phyloP scores from a whole-genome alignment of 2,797 vertebrate genomes.

The Diglossa cyanea region DNA sequence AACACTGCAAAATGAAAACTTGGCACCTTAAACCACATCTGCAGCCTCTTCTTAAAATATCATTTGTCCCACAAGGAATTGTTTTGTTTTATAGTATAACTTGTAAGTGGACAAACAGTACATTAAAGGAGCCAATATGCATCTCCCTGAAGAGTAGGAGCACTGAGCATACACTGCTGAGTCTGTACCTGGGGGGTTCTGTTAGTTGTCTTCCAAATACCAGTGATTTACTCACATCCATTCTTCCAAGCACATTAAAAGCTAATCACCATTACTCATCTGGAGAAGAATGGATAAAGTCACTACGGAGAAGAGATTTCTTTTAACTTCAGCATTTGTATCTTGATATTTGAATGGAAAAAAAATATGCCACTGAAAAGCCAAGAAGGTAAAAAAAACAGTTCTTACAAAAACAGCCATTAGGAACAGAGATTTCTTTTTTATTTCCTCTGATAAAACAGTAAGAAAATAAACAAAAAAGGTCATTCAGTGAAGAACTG shows the following conservation, averaged over 20 bases:
- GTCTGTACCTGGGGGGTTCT: background rate
- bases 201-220: background rate
- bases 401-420: background rate
- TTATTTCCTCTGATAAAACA: background rate
- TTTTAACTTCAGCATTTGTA: background rate
- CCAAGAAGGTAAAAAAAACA: background rate
- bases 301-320: background rate
- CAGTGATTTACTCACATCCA: background rate
- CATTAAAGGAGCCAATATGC: background rate
- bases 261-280: background rate
- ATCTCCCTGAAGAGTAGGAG: background rate
- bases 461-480: background rate
- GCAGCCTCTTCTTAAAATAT: background rate
- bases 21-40: background rate
- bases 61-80: background rate
- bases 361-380: background rate
- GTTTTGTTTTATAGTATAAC: background rate
- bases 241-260: background rate
- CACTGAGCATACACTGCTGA: background rate
- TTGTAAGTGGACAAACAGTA: background rate
- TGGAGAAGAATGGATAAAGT: background rate
- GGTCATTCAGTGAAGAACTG: background rate
- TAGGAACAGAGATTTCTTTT: background rate
- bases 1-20: background rate
- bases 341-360: background rate